A percentile compares a stretch with the other conserved stretches of the same genome.
These are phyloP conservation scores for Mythimna loreyi DNA, from an alignment of 2,888 invertebrate species.

Conservation along the genomic window DNA sequence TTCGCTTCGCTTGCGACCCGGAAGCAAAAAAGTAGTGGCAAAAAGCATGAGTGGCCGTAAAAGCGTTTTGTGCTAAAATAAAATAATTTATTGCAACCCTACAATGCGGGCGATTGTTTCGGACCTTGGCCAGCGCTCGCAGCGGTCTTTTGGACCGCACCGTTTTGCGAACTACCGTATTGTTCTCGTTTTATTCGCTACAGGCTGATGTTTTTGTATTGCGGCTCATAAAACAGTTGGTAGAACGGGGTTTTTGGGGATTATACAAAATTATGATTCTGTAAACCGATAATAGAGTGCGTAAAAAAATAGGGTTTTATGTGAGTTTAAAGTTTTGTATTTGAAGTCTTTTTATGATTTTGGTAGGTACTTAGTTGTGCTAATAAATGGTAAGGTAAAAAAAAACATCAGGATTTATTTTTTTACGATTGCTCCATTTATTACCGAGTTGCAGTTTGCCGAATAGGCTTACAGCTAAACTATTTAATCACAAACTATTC, in stretches of 20 bases:
- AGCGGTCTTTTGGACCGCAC: constrained; percentile 62
- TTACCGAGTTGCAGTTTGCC: not conserved
- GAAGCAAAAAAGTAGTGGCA: constrained; percentile 82
- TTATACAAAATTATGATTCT: not conserved
- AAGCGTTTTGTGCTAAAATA: constrained; percentile 77
- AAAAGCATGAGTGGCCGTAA: constrained; percentile 83
- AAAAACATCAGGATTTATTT: not conserved
- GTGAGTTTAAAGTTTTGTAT: not conserved
- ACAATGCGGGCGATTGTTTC: constrained; percentile 73
- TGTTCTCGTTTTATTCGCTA: constrained; percentile 67
- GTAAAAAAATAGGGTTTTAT: not conserved
- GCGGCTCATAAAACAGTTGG: constrained; percentile 28
- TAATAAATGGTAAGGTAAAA: not conserved
- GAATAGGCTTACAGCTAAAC: not conserved
- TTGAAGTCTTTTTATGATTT: constrained; percentile 7
- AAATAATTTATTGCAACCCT: constrained; percentile 82
- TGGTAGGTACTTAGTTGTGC: not conserved
- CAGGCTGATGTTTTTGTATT: constrained; percentile 54
- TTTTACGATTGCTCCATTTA: not conserved
- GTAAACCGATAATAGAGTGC: not conserved
- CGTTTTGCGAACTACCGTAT: constrained; percentile 72
- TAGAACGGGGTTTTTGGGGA: constrained; percentile 10
- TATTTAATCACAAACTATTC: constrained; percentile 1
- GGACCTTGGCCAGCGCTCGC: constrained; percentile 40
- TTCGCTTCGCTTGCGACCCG: constrained; percentile 73